Evolutionary conservation across 1,140 invertebrate genomes (phyloP).

Genomic region (Periplaneta americana): DNA sequence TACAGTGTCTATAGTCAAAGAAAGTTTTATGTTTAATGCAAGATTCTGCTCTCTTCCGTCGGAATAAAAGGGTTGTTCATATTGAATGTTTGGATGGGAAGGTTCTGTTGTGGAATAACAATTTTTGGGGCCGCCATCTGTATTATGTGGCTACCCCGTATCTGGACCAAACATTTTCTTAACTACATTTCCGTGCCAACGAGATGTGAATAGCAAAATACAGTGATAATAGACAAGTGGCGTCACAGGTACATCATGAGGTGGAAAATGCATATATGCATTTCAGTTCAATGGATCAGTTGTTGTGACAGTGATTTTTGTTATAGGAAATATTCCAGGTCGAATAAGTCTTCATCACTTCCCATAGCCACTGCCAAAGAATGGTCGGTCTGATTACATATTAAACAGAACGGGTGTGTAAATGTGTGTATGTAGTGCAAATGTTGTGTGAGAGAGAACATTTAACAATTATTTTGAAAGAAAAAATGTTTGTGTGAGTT

Average conservation of each 20-base stretch:
- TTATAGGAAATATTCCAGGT: not conserved
- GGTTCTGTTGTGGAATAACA: not conserved
- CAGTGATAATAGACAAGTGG: not conserved
- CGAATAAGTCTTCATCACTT: not conserved
- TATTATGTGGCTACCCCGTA: not conserved
- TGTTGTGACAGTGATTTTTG: not conserved
- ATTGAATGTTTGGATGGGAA: not conserved
- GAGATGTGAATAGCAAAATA: not conserved
- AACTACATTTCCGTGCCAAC: not conserved
- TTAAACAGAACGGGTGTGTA: not conserved
- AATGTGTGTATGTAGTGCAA: slow-evolving; percentile 4
- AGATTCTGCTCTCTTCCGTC: not conserved
- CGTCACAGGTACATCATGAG: slow-evolving; percentile 12
- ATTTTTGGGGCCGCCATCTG: not conserved
- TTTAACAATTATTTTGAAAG: not conserved
- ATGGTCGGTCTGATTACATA: not conserved
- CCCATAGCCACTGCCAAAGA: slow-evolving; percentile 14
- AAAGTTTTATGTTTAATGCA: not conserved
- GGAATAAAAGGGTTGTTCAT: not conserved
- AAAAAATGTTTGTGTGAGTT: not conserved
- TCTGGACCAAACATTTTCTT: not conserved
- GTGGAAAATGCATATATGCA: not conserved
- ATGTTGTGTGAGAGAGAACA: not conserved
- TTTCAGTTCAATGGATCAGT: not conserved
- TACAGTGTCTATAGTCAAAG: not conserved